Evolutionary conservation across 37 sponge, comb jelly and placozoan species (phyloP), one percentile per base, ranked within the genome.

Genomic region (Amphimedon queenslandica): DNA sequence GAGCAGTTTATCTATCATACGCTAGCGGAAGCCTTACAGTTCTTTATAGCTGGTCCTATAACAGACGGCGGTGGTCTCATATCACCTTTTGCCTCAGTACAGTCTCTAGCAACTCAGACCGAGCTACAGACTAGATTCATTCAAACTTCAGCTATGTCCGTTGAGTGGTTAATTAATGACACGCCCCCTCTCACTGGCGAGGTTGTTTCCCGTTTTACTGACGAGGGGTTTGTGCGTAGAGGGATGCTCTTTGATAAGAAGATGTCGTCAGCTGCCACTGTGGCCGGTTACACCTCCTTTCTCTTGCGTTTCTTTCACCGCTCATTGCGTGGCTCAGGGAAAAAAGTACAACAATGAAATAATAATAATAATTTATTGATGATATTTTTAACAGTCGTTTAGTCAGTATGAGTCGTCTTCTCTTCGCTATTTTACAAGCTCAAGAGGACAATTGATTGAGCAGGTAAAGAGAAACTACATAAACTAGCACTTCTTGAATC

Each of bases 51-150:
- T 18, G 53, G 53, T 18, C 13, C 13, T 18, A 13, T 8, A 47
- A 47, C 13, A 18, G 53, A 13, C 8, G 71, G 70, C 23, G 83
- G 69, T 16, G 83, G 10, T 28, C 47, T 32, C 5, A 40, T 0
- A 58, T 23, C 31, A 6, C 8, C 32, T 39, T 25, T 40, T n/a
- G 53, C 40, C 53, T 42, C 69, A 72, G 39, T 67, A 73, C 34
- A 78, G 69, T 33, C 67, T 74, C 4, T 80, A 66, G 18, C 74
- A 53, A 18, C 69, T 74, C 83, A 82, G 1, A 37, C 75, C 13
- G 82, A 87, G n/a, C 72, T 81, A 41, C 71, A 57, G 58, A 71
- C 33, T 55, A 77, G 82, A 2, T 87, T 87, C 39, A 33, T 57
- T 13, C 21, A 5, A 11, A 72, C 67, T 1, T 77, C 72, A 47